These are phyloP conservation scores for Drosophila lowei DNA, from an alignment of 1,140 invertebrate genomes.

Conservation along the genomic window DNA sequence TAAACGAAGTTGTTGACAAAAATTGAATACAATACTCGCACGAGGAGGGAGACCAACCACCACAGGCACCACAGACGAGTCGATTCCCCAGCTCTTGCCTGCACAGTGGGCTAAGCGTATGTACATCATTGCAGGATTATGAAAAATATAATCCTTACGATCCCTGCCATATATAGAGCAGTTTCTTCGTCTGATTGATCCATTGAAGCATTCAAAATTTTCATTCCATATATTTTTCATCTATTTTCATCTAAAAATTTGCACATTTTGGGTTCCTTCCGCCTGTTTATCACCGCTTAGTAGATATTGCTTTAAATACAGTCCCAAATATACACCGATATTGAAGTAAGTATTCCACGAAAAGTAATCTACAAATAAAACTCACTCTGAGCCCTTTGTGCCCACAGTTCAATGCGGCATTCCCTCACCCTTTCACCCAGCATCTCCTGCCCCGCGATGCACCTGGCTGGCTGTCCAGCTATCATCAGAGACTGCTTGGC, in stretches of 20 bases:
- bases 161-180: too few relatives aligned
- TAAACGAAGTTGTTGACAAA: constrained; percentile 69
- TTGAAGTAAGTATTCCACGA: background rate
- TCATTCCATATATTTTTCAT: too few relatives aligned
- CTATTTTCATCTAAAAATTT: background rate
- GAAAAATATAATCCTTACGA: too few relatives aligned
- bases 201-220: too few relatives aligned
- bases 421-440: too few relatives aligned
- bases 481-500: constrained; percentile 36
- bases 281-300: too few relatives aligned
- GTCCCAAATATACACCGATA: too few relatives aligned
- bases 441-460: too few relatives aligned
- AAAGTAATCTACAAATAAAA: background rate
- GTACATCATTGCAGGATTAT: too few relatives aligned
- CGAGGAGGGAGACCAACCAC: constrained; percentile 12
- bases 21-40: constrained; percentile 73
- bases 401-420: constrained; percentile 15
- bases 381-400: too few relatives aligned
- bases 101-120: constrained; percentile 30
- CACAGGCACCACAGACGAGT: constrained; percentile 21
- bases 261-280: background rate
- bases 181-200: too few relatives aligned
- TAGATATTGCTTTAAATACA: too few relatives aligned
- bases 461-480: constrained; percentile 7
- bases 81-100: constrained; percentile 2